Evolutionary conservation across 2,113 vertebrate genomes (phyloP).

Genomic region (Megaptera novaeangliae): DNA sequence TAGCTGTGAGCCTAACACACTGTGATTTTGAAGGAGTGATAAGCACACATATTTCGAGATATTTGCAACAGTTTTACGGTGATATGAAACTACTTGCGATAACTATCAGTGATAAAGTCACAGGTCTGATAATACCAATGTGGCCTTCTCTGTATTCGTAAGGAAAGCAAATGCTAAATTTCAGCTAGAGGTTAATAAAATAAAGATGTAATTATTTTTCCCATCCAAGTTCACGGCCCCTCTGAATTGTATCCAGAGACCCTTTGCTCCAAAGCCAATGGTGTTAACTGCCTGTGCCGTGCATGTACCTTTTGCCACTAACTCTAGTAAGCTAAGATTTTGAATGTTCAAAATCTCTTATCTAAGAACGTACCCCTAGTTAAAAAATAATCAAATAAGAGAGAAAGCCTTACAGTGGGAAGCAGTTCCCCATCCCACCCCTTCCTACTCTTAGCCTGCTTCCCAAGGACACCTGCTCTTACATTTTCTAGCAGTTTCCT

Average conservation of each 20-base stretch:
- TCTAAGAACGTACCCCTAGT: neutral
- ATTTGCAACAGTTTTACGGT: neutral
- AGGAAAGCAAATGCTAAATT: neutral
- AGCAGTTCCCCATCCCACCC: too few relatives aligned
- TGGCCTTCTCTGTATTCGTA: neutral
- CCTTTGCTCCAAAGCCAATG: neutral
- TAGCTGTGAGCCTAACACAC: neutral
- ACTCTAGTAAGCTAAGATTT: neutral
- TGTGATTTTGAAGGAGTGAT: neutral
- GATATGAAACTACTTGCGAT: neutral
- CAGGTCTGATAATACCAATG: rapidly evolving
- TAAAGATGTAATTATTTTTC: neutral
- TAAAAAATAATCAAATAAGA: neutral
- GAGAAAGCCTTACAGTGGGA: neutral
- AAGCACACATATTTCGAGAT: neutral
- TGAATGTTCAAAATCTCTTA: neutral
- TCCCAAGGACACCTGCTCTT: neutral
- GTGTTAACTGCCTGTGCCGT: rapidly evolving
- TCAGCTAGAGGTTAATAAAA: neutral
- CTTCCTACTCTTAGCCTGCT: neutral
- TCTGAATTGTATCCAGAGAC: neutral
- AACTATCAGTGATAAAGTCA: neutral
- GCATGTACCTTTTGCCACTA: neutral
- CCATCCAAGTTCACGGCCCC: neutral
- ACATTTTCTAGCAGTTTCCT: neutral